Percentiles rank a stretch among this genome's conserved stretches.
Conservation (phyloP, 2,888 invertebrate genomes). For the Lasioglossum oenotherae region DNA sequence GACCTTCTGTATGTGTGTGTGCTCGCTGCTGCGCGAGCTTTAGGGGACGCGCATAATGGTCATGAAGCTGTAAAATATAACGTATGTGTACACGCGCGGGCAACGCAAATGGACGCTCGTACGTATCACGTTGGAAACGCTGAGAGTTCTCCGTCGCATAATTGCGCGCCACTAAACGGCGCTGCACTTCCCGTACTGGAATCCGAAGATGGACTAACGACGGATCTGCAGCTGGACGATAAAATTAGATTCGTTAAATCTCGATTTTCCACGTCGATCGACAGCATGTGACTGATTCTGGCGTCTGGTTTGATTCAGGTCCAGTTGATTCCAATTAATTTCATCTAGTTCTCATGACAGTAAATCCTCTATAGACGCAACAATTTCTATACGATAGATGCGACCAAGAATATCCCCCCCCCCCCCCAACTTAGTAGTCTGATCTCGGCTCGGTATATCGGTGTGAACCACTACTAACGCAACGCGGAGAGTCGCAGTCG, state of each 20-base stretch:
- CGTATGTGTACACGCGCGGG: not conserved
- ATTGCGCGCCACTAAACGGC: not conserved
- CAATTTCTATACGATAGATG: no score
- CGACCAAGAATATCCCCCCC: no score
- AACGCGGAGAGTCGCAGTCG: no score
- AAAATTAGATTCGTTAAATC: not conserved
- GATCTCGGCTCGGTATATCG: no score
- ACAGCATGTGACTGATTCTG: not conserved
- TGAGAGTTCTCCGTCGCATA: not conserved
- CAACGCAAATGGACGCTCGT: not conserved
- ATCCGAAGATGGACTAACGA: not conserved
- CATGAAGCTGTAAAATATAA: constrained; percentile 26
- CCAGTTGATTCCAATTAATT: not conserved
- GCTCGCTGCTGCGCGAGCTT: constrained; percentile 23
- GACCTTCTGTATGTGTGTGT: constrained; percentile 17
- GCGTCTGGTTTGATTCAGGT: not conserved
- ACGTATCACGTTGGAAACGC: constrained; percentile 15
- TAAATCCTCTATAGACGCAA: no score
- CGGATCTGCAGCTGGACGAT: not conserved
- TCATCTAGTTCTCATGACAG: not conserved
- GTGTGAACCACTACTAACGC: no score
- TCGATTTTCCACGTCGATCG: not conserved
- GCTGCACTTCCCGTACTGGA: no score
- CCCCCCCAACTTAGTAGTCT: no score
- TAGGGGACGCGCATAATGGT: constrained; percentile 25